Evolutionary conservation across 1,140 invertebrate species (phyloP), one percentile per base, ranked within the genome.

Genomic region (Pseudoatta argentina): DNA sequence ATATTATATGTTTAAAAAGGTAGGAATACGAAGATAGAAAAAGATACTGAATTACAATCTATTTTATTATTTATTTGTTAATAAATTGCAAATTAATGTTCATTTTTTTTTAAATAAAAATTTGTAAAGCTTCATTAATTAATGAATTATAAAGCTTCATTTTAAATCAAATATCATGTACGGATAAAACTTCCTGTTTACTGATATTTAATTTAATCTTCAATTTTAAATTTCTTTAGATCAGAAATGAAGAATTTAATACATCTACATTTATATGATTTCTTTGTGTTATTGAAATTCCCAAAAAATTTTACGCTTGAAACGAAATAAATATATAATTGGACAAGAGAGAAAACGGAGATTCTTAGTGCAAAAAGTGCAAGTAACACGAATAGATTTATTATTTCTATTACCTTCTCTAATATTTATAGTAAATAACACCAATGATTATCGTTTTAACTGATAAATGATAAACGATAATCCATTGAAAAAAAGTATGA

Each of bases 191-290:
- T 21, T 34, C 39, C 7, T 44, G 0, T 53, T 1, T n/a, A n/a
- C 10, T 44, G 7, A 16, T 16, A 67, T 21, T 39, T 44, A 67
- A 39, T 67, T 67, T 67, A 3, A 67, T 2, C 10, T 21, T 67
- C n/a, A 67, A 14, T 21, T 67, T n/a, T n/a, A n/a, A 66, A n/a
- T 30, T 66, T 18, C 16, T 16, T 66, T 66, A 64, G 30, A 57
- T 76, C 16, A 48, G 1, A n/a, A 67, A 21, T 21, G 8, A 24
- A 24, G 24, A 24, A 24, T 1, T 16, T 30, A 66, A 66, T 66
- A 18, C n/a, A 39, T 14, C 18, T 66, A 71, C 51, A 51, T 51
- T 3, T 24, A 8, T 27, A 63, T 30, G 8, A 44, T 44, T 44
- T 44, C 8, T 44, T 44, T 44, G 39, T 44, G 8, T 44, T 44